phyloP scores from a whole-genome alignment of 2,113 vertebrate species.

The Hypomesus transpacificus region DNA sequence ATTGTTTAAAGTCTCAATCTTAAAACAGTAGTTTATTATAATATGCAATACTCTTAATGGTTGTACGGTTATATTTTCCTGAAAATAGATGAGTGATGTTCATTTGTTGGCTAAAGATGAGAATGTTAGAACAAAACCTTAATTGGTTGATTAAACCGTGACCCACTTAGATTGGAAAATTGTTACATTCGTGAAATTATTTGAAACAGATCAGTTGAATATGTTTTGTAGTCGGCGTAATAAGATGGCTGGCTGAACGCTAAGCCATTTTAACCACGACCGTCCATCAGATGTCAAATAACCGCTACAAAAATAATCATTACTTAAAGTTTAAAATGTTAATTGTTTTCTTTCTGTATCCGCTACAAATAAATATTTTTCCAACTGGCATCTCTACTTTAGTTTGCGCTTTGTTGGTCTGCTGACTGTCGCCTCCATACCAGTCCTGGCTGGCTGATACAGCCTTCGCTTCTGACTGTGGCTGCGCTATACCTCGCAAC shows the following conservation, averaged over 20 bases:
- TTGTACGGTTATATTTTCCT: background rate
- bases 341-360: background rate
- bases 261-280: background rate
- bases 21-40: background rate
- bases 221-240: background rate
- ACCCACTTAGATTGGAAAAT: background rate
- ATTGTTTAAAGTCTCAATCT: background rate
- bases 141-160: background rate
- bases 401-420: constrained; percentile 5
- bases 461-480: constrained; percentile 23
- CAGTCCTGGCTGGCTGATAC: constrained; percentile 38
- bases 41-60: background rate
- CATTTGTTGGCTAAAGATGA: no score
- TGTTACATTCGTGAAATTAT: background rate
- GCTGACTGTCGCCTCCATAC: constrained; percentile 12
- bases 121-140: no score
- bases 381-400: background rate
- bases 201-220: background rate
- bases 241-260: constrained; percentile 33
- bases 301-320: background rate
- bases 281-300: background rate
- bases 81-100: no score
- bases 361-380: background rate
- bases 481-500: background rate
- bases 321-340: background rate